Conservation (phyloP, 2,113 vertebrate genomes). For the Barnardius zonarius region DNA sequence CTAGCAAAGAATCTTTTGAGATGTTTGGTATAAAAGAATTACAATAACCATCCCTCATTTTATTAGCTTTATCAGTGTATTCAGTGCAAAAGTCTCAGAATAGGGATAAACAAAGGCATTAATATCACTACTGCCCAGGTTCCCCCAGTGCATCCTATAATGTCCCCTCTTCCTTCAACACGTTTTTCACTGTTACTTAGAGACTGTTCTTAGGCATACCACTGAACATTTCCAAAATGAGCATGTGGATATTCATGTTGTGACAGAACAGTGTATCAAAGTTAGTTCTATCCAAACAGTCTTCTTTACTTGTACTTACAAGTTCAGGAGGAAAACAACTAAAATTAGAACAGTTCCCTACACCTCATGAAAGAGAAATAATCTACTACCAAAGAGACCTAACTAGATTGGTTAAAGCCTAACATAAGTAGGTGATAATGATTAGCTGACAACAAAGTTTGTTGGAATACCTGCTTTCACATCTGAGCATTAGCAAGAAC, state of each 20-base stretch:
- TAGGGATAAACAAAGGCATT: background rate
- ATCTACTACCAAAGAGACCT: background rate
- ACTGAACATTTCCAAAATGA: background rate
- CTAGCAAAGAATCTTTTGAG: background rate
- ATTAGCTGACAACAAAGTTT: background rate
- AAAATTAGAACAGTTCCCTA: background rate
- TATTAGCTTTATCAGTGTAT: background rate
- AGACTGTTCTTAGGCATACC: background rate
- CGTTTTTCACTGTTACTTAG: background rate
- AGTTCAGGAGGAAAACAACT: background rate
- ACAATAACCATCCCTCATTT: background rate
- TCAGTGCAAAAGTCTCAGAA: background rate
- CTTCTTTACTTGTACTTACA: background rate
- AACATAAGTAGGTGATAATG: background rate
- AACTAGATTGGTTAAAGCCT: background rate
- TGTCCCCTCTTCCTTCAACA: background rate
- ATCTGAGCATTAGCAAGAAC: background rate
- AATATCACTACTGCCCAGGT: background rate
- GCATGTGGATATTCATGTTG: background rate
- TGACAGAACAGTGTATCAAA: background rate
- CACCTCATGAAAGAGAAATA: background rate
- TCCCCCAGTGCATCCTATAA: accelerated
- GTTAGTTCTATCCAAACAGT: background rate
- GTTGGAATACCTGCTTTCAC: background rate
- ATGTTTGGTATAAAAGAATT: background rate